Percentiles rank a stretch among this genome's conserved stretches.
These are phyloP conservation scores for Hestina assimilis DNA, from an alignment of 1,140 invertebrate species.

Conservation along the genomic window DNA sequence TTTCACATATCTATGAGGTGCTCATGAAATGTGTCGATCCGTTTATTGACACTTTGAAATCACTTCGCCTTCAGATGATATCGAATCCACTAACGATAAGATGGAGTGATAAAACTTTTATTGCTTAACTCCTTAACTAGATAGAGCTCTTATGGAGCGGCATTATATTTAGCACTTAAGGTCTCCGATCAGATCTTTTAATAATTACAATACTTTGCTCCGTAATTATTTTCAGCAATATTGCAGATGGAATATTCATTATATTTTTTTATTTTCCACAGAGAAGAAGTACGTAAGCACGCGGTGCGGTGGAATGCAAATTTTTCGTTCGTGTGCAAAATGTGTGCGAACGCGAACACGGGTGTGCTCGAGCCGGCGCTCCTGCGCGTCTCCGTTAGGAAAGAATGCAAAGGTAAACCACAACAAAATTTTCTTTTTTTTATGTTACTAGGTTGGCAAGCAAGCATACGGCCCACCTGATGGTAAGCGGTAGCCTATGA, in stretches of 20 bases:
- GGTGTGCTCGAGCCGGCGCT: constrained; percentile 95
- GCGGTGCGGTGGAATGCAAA: constrained; percentile 93
- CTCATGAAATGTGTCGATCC: neutral
- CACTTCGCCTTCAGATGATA: neutral
- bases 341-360: constrained; percentile 96
- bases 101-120: constrained; percentile 9
- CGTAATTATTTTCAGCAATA: too few species aligned
- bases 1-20: neutral
- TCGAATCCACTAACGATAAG: neutral
- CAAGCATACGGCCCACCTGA: too few species aligned
- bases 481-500: too few species aligned
- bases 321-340: constrained; percentile 96
- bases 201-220: too few species aligned
- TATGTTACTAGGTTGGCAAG: too few species aligned
- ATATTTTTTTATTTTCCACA: constrained; percentile 62
- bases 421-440: neutral
- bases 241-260: neutral
- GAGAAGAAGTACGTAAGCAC: constrained; percentile 96
- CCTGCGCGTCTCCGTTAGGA: constrained; percentile 95
- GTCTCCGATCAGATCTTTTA: too few species aligned
- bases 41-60: constrained; percentile 1
- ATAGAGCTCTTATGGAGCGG: too few species aligned
- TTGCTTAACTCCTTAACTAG: neutral
- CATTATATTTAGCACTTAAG: too few species aligned
- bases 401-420: constrained; percentile 85